These are phyloP conservation scores for Sebastes baramenuke DNA, from an alignment of 2,797 vertebrate genomes.

Conservation along the genomic window DNA sequence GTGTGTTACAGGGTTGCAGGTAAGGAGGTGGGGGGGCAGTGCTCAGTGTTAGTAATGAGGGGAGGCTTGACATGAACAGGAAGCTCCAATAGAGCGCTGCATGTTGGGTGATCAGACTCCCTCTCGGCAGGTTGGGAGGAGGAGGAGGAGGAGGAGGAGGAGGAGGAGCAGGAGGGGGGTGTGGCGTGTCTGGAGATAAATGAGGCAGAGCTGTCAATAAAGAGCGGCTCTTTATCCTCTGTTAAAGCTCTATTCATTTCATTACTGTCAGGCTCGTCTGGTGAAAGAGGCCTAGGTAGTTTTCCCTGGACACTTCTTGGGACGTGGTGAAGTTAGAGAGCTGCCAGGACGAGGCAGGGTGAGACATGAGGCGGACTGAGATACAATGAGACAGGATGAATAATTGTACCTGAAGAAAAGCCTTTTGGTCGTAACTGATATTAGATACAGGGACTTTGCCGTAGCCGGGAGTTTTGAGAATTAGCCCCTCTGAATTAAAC, in stretches of 20 bases:
- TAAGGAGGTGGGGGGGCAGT: background rate
- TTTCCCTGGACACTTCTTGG: slow-evolving; percentile 41
- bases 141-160: background rate
- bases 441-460: slow-evolving; percentile 10
- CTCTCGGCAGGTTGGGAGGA: slow-evolving; percentile 6
- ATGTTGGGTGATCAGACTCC: slow-evolving; percentile 39
- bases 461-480: background rate
- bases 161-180: background rate
- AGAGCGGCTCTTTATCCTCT: slow-evolving; percentile 46
- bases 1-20: background rate
- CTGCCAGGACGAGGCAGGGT: slow-evolving; percentile 9
- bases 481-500: background rate
- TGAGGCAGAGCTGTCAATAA: slow-evolving; percentile 56
- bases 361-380: slow-evolving; percentile 1
- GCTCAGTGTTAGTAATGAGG: slow-evolving; percentile 25
- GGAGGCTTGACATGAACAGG: slow-evolving; percentile 39
- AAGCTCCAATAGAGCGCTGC: slow-evolving; percentile 26
- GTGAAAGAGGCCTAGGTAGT: slow-evolving; percentile 18
- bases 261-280: slow-evolving; percentile 60
- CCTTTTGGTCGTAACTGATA: slow-evolving; percentile 12
- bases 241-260: slow-evolving; percentile 62
- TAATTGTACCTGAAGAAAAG: slow-evolving; percentile 24
- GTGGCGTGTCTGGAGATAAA: slow-evolving; percentile 21
- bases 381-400: slow-evolving; percentile 18
- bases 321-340: slow-evolving; percentile 18